Conservation (phyloP, 2,888 invertebrate genomes). For the Acronicta aceris region DNA sequence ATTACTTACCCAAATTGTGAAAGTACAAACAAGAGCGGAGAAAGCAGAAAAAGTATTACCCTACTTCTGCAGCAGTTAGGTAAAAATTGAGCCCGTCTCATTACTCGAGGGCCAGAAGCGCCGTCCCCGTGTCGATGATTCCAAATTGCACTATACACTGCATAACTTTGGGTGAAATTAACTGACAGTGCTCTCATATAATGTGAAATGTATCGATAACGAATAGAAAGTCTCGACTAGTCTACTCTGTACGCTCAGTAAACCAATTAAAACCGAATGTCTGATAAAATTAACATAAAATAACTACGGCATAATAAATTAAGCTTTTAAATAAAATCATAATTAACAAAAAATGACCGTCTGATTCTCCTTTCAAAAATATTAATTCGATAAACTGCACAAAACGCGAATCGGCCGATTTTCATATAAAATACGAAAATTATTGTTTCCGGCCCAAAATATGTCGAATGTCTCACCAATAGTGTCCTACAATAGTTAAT, state of each 20-base stretch:
- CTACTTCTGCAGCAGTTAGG: not conserved
- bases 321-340: not conserved
- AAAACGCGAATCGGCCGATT: not conserved
- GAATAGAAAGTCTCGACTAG: too few relatives aligned
- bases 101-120: not conserved
- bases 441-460: not conserved
- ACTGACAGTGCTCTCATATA: not conserved
- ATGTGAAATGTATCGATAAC: not conserved
- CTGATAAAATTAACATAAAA: not conserved
- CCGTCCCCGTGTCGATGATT: not conserved
- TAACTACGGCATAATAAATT: not conserved
- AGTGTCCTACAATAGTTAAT: not conserved
- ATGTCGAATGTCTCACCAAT: conserved; percentile 16
- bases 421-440: conserved; percentile 2
- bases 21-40: not conserved
- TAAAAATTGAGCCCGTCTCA: not conserved
- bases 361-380: not conserved
- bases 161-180: not conserved
- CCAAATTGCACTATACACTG: conserved; percentile 1
- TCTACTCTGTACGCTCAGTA: not conserved
- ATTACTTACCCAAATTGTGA: not conserved
- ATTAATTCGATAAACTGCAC: not conserved
- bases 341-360: not conserved
- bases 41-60: not conserved
- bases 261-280: not conserved